Evolutionary conservation across 1,140 invertebrate species (phyloP).

Genomic region (Myzus persicae): DNA sequence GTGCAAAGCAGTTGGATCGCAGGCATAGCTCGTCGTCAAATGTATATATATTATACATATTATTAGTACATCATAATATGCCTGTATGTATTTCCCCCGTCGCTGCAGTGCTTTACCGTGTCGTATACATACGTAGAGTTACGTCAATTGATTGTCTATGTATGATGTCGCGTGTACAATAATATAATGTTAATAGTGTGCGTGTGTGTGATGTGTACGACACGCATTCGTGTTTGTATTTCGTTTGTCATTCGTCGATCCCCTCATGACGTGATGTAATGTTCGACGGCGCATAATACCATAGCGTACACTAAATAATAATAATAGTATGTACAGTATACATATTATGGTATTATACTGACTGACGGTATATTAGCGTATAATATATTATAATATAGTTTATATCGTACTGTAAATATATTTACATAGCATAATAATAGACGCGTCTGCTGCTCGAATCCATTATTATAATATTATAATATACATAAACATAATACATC

Average conservation of each 20-base stretch:
- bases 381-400: background rate
- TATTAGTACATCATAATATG: too few relatives aligned
- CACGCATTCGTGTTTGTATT: slow-evolving; percentile 9
- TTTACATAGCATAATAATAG: slow-evolving; percentile 7
- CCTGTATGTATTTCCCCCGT: background rate
- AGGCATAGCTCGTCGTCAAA: background rate
- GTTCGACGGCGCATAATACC: background rate
- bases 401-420: background rate
- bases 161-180: slow-evolving; percentile 6
- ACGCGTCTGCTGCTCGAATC: background rate
- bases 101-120: background rate
- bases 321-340: background rate
- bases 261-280: slow-evolving; percentile 14
- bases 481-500: slow-evolving; percentile 5
- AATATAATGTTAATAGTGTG: background rate
- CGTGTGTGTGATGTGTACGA: background rate
- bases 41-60: too few relatives aligned
- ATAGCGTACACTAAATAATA: too few relatives aligned
- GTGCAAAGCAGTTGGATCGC: background rate
- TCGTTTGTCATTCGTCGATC: slow-evolving; percentile 27
- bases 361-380: background rate
- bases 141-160: background rate
- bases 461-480: slow-evolving; percentile 7
- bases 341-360: too few relatives aligned
- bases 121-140: background rate